Evolutionary conservation across 2,113 vertebrate species (phyloP).

Genomic region (Oncorhynchus gorbuscha): DNA sequence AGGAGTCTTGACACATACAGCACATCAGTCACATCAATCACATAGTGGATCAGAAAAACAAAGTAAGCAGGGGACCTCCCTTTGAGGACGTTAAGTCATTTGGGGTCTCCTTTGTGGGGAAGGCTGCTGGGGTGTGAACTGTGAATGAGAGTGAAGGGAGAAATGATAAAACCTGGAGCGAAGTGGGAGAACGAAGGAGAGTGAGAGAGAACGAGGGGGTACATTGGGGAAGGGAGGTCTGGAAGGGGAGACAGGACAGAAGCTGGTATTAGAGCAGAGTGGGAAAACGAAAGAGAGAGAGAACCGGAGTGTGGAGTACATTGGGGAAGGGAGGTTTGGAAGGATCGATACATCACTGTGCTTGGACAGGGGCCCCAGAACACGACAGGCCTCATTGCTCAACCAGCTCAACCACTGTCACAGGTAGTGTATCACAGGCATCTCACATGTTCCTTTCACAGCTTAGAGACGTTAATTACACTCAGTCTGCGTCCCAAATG

Average conservation of each 20-base stretch:
- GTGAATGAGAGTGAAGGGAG: constrained; percentile 27
- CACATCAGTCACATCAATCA: not conserved
- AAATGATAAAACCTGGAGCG: constrained; percentile 26
- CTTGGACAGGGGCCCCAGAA: constrained; percentile 56
- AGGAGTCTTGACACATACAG: not conserved
- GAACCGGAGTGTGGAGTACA: no score
- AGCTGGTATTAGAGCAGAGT: no score
- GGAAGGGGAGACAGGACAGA: constrained; percentile 37
- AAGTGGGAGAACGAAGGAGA: constrained; percentile 19
- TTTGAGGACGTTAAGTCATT: constrained; percentile 6
- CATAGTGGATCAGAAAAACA: constrained; percentile 12
- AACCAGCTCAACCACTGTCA: constrained; percentile 64
- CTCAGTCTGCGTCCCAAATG: not conserved
- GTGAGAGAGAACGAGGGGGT: constrained; percentile 36
- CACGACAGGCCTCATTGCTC: constrained; percentile 65
- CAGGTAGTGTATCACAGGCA: constrained; percentile 54
- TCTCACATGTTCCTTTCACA: constrained; percentile 57
- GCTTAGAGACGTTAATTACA: constrained; percentile 15
- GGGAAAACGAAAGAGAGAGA: no score
- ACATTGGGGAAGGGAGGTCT: constrained; percentile 48
- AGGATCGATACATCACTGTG: constrained; percentile 69
- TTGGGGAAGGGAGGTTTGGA: constrained; percentile 41
- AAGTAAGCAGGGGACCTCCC: not conserved
- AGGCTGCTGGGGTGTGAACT: constrained; percentile 29
- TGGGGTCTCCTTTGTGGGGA: not conserved